Base-by-base conservation (phyloP, 2,888 invertebrate genomes). In the Patella pellucida region DNA sequence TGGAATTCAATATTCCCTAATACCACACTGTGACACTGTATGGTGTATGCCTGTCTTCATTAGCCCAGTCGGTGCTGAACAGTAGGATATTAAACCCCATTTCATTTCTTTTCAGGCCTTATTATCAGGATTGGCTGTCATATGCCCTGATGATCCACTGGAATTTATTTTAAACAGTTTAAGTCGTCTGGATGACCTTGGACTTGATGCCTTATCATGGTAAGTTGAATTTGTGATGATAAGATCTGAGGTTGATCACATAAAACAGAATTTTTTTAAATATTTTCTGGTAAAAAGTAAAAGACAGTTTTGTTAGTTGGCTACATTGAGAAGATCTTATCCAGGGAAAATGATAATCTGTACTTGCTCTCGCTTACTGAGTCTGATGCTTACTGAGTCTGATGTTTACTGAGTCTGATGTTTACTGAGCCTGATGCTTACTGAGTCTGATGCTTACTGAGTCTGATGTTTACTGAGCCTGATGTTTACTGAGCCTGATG, bases 151-250 rank as follows among this genome's bases (percentile, higher is more conserved):
- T 69, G 90, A 91, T 74, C 90, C 88, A 51, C 82, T 86, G 51
- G 86, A 89, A 79, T 91, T 90, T 79, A 85, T 91, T 54, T 81
- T 90, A 71, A 89, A 91, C 76, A 89, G 89, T 72, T 83, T 91
- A 12, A 79, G 81, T 70, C 77, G 82, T 67, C 79, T 91, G 7
- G 82, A 86, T 70, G 84, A 87, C 70, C 72, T 82, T 81, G 90
- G 89, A 23, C 75, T 86, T 31, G 85, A 85, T 52, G 78, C 82
- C 14, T 78, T 91, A n/a, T 85, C 88, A 79, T 91, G 90, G 91
- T 90, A 80, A 76, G 82, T 71, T 50, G 14, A 69, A 69, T 69
- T 50, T 69, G 2, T 16, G 27, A 41, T 16, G 27, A 41, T 50
- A 9, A n/a, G 27, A 23, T 68, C 16, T 0, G 27, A 23, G 5